Evolutionary conservation across 2,797 vertebrate genomes (phyloP).

Genomic region (Telmatherina bonti): DNA sequence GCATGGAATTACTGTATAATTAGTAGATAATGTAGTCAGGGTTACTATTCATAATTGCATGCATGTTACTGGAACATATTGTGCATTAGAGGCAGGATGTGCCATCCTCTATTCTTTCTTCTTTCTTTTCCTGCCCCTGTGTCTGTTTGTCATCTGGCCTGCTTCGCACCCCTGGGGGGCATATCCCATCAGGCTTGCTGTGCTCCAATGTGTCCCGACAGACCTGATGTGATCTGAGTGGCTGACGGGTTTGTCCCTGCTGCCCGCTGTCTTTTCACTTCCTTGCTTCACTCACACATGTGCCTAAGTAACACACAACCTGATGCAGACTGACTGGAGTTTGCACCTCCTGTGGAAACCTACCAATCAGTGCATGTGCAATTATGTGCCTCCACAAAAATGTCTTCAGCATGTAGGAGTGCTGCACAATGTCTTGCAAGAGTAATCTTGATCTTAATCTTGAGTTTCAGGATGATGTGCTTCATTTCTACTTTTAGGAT

Average conservation of each 20-base stretch:
- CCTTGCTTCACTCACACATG: conserved; percentile 62
- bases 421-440: neutral
- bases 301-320: conserved; percentile 67
- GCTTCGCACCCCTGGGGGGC: conserved; percentile 78
- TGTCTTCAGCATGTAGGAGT: conserved; percentile 12
- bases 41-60: conserved; percentile 61
- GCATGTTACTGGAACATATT: conserved; percentile 72
- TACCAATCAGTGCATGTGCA: conserved; percentile 43
- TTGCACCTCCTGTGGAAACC: conserved; percentile 59
- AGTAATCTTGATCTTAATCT: conserved; percentile 42
- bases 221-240: conserved; percentile 85
- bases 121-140: conserved; percentile 65
- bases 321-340: conserved; percentile 69
- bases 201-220: conserved; percentile 85
- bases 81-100: conserved; percentile 66
- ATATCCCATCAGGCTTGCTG: conserved; percentile 83
- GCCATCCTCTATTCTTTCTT: conserved; percentile 71
- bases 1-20: conserved; percentile 57
- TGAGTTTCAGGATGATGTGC: conserved; percentile 43
- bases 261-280: conserved; percentile 83
- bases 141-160: conserved; percentile 82
- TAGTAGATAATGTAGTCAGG: conserved; percentile 49
- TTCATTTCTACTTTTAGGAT: conserved; percentile 63
- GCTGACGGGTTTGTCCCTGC: conserved; percentile 84
- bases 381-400: conserved; percentile 38